Evolutionary conservation across 2,888 invertebrate species (phyloP), one percentile per base, ranked within the genome.

Genomic region (Poecilobothrus nobilitatus): DNA sequence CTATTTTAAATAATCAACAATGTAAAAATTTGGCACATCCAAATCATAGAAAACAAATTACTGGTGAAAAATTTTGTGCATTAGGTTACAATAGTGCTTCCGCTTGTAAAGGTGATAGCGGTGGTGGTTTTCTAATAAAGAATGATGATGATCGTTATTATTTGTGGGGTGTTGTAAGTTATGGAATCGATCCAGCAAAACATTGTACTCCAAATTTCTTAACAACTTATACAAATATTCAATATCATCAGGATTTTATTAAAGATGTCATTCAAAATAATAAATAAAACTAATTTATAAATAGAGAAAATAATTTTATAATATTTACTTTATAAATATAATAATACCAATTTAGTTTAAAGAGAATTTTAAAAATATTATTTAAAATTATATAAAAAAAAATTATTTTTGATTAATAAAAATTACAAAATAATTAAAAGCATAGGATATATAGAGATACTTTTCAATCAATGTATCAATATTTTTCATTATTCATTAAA

Each of bases 61-160:
- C 78, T 0, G 66, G 69, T 20, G 80, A 80, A 73, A 80, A 80
- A 73, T 78, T 80, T 71, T 80, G 80, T 73, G 75, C 78, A 34
- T 72, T 75, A 2, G 74, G 72, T 66, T 63, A 70, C 4, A 68
- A 71, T 34, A 74, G 72, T 53, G 70, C 61, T 8, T 63, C 70
- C 2, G 71, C 74, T 0, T 78, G 78, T 62, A 64, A 71, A n/a
- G 77, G 77, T 20, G 76, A 78, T 62, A 77, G 77, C 71, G 79
- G 78, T 18, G 76, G 76, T 1, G 78, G 77, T 21, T 75, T 78
- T 67, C 70, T 72, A 0, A 71, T 73, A 9, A 68, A 18, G 8
- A 33, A 67, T 66, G 41, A 67, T 66, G 61, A 68, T 63, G 53
- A 67, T 37, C 37, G 67, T 18, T 73, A 73, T 66, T 74, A 71